Evolutionary conservation across 2,888 invertebrate species (phyloP).

Genomic region (Vannuccia rotundouncinata): DNA sequence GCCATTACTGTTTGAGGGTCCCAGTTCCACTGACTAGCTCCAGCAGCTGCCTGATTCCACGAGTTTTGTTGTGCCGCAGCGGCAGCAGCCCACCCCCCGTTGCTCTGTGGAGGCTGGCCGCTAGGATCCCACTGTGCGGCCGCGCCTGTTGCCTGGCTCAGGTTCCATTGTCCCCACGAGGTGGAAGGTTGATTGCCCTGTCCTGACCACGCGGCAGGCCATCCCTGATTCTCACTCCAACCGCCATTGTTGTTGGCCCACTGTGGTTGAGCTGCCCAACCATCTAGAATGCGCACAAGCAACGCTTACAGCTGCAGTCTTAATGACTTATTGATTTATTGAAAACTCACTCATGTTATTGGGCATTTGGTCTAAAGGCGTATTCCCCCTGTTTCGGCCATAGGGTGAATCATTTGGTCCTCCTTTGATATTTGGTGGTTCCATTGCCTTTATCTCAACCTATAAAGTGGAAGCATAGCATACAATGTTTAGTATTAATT

Average conservation of each 20-base stretch:
- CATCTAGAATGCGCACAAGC: background rate
- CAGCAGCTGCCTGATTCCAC: no score
- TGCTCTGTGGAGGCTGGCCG: no score
- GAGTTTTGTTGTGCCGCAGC: no score
- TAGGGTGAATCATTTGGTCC: background rate
- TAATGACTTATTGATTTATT: background rate
- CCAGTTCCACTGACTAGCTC: no score
- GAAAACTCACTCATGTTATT: background rate
- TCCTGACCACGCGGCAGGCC: no score
- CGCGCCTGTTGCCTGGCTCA: no score
- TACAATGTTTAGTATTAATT: no score
- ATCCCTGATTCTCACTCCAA: background rate
- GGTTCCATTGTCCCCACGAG: no score
- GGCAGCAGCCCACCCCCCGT: no score
- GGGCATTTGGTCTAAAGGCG: background rate
- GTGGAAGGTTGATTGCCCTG: no score
- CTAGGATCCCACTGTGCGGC: no score
- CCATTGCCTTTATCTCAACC: constrained; percentile 41
- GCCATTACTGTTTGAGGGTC: no score
- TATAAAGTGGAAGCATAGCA: background rate
- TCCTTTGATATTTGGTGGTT: constrained; percentile 32
- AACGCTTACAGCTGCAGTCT: background rate
- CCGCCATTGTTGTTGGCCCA: background rate
- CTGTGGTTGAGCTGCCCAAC: background rate
- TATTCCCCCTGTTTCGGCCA: background rate